Evolutionary conservation across 1,140 invertebrate species (phyloP).

Genomic region (Drosophila dunni): DNA sequence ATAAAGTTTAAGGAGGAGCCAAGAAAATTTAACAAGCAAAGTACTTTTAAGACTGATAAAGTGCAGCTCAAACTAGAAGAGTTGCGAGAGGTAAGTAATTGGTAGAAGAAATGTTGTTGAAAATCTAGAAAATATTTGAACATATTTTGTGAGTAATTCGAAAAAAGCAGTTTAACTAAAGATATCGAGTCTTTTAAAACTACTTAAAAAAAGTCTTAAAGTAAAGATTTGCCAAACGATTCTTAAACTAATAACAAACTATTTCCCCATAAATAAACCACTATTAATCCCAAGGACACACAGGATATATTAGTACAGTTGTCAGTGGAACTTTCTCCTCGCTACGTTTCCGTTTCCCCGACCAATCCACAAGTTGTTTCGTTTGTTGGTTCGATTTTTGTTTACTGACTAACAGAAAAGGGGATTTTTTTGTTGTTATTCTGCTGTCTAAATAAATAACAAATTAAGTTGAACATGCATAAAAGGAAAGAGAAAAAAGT

Average conservation of each 20-base stretch:
- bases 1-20: background rate
- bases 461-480: conserved; percentile 68
- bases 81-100: no score
- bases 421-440: background rate
- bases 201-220: no score
- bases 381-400: conserved; percentile 72
- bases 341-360: no score
- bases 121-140: no score
- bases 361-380: conserved; percentile 14
- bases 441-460: conserved; percentile 49
- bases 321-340: background rate
- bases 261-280: background rate
- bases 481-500: conserved; percentile 10
- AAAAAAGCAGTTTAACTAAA: no score
- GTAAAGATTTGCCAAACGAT: no score
- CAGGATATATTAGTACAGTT: background rate
- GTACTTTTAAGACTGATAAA: no score
- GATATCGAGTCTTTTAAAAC: no score
- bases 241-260: no score
- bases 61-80: no score
- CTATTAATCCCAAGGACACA: conserved; percentile 13
- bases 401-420: conserved; percentile 17
- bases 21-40: background rate
- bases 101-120: no score
- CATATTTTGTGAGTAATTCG: no score